Percentiles rank a stretch among this genome's conserved stretches.
Evolutionary conservation across 2,797 vertebrate species (phyloP).

Genomic region (Cygnus olor): DNA sequence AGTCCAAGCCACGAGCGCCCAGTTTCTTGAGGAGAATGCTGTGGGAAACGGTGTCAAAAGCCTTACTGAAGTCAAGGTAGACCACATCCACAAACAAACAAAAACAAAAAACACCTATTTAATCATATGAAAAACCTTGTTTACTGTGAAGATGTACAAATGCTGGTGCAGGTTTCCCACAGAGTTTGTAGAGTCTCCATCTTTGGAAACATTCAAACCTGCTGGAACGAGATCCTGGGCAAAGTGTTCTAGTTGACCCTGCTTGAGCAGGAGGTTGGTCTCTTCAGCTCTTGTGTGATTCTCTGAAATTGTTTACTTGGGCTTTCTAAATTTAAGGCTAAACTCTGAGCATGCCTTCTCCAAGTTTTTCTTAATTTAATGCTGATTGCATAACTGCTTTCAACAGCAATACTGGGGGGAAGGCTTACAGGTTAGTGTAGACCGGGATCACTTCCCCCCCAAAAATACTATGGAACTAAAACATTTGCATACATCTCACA

Average conservation of each 20-base stretch:
- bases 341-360: not conserved
- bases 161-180: not conserved
- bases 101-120: not conserved
- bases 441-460: not conserved
- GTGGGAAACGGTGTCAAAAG: too few relatives aligned
- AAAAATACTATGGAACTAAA: not conserved
- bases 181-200: too few relatives aligned
- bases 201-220: not conserved
- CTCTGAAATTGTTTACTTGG: not conserved
- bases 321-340: not conserved
- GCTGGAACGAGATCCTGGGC: not conserved
- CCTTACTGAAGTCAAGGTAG: too few relatives aligned
- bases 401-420: not conserved
- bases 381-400: not conserved
- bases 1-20: too few relatives aligned
- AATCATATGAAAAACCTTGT: not conserved
- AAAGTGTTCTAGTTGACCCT: not conserved
- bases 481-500: not conserved
- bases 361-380: not conserved
- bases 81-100: not conserved
- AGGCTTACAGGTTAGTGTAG: not conserved
- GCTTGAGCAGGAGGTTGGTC: not conserved
- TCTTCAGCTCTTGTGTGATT: not conserved
- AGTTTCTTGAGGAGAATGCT: too few relatives aligned
- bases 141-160: not conserved